Evolutionary conservation across 2,797 vertebrate species (phyloP).

Genomic region (Pristis pectinata): DNA sequence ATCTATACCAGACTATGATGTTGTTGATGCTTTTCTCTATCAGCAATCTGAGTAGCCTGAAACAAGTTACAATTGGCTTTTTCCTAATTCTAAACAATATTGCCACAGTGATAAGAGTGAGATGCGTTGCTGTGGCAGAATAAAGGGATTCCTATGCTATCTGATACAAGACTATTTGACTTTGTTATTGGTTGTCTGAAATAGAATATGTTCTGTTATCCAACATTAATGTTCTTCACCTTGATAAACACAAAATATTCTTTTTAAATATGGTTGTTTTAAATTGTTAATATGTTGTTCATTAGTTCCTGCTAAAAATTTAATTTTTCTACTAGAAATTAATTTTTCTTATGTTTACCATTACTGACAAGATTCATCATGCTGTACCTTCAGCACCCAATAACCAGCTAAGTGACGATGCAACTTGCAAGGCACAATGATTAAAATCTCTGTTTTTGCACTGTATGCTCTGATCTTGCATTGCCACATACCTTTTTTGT

Average conservation of each 20-base stretch:
- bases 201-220: background rate
- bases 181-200: background rate
- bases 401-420: background rate
- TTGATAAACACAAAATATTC: background rate
- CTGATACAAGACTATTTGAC: too few species aligned
- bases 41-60: background rate
- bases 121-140: background rate
- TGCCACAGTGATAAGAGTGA: background rate
- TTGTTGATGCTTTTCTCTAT: background rate
- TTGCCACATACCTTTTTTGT: background rate
- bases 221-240: background rate
- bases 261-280: too few species aligned
- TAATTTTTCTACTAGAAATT: background rate
- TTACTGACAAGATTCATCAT: background rate
- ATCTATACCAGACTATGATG: background rate
- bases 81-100: background rate
- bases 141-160: background rate
- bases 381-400: background rate
- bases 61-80: background rate
- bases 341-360: background rate
- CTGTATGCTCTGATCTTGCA: background rate
- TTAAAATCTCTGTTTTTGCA: background rate
- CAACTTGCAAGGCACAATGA: background rate
- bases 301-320: background rate
- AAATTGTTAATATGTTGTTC: background rate